Conservation (phyloP, 2,888 invertebrate genomes). For the Dolichopus griseipennis region DNA sequence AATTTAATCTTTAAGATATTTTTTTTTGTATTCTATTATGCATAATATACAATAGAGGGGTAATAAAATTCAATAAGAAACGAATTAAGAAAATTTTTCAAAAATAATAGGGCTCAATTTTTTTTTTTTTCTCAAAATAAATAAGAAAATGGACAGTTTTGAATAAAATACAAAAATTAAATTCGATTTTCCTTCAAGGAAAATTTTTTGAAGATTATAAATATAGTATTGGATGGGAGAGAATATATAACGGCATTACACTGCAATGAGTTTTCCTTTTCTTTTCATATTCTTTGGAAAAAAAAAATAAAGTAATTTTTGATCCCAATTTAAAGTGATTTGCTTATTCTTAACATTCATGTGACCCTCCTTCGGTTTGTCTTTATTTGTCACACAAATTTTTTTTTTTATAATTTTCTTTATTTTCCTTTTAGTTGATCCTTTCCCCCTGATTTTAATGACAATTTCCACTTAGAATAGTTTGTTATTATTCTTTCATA, state of each 20-base stretch:
- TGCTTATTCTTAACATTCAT: no score
- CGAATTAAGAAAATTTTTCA: background rate
- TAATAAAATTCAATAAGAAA: constrained; percentile 1
- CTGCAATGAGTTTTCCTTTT: background rate
- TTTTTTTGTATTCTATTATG: background rate
- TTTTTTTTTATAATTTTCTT: no score
- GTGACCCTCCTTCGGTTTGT: no score
- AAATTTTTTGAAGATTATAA: background rate
- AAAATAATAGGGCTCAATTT: background rate
- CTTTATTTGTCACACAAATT: no score
- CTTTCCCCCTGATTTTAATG: no score
- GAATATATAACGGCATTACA: background rate
- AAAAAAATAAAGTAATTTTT: background rate
- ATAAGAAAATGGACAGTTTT: background rate
- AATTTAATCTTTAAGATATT: background rate
- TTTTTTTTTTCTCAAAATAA: background rate
- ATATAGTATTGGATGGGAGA: background rate
- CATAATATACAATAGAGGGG: background rate
- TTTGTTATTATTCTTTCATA: no score
- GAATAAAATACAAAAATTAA: no score
- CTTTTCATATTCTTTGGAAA: background rate
- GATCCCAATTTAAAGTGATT: background rate
- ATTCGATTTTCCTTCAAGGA: background rate
- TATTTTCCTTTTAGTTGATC: no score
- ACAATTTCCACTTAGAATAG: no score